These are phyloP conservation scores for Atherinomorus stipes DNA, from an alignment of 2,113 vertebrate species.

Conservation along the genomic window DNA sequence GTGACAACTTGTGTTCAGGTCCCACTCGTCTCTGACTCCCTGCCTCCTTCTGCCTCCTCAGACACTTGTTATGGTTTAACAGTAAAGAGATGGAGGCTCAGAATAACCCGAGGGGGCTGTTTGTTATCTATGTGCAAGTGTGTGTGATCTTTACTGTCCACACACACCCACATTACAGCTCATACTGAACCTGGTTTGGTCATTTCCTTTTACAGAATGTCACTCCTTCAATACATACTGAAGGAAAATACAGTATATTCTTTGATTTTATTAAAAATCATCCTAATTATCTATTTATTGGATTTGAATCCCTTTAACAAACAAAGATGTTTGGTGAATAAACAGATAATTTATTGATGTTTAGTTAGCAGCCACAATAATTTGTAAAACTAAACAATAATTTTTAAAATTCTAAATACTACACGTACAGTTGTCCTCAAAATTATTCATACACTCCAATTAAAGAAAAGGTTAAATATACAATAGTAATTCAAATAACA, in stretches of 20 bases:
- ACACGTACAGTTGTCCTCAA: too few species aligned
- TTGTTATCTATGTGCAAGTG: slow-evolving; percentile 4
- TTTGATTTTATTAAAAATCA: not conserved
- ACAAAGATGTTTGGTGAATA: not conserved
- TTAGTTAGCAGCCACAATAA: not conserved
- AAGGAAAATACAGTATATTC: not conserved
- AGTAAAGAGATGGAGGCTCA: slow-evolving; percentile 16
- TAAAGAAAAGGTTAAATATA: too few species aligned
- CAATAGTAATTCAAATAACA: too few species aligned
- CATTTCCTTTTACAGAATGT: slow-evolving; percentile 5
- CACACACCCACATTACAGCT: slow-evolving; percentile 53
- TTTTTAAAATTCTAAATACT: too few species aligned
- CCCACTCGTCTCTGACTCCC: slow-evolving; percentile 55
- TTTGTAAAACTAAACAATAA: too few species aligned
- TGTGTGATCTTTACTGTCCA: slow-evolving; percentile 31
- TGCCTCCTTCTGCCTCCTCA: slow-evolving; percentile 21
- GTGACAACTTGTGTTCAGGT: slow-evolving; percentile 56
- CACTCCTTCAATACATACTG: not conserved
- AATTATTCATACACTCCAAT: too few species aligned
- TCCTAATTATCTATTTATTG: too few species aligned
- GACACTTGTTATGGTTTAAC: not conserved
- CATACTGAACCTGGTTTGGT: slow-evolving; percentile 38
- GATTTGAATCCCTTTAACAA: too few species aligned
- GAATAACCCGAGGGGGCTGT: slow-evolving; percentile 1
- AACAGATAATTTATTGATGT: not conserved